Conservation (phyloP, 2,888 invertebrate species). For the Sericinus montela region DNA sequence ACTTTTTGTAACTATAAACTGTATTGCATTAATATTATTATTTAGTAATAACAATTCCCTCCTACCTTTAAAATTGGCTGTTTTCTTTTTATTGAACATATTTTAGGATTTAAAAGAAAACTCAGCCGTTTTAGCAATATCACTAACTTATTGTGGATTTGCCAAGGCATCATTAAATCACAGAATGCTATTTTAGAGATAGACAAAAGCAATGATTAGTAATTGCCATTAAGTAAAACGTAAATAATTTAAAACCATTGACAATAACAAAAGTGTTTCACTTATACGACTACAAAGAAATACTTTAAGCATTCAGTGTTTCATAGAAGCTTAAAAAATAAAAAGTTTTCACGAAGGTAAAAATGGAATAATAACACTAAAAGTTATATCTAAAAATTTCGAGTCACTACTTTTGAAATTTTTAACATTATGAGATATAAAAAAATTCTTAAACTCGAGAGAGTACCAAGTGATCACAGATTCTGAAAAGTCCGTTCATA, state of each 20-base stretch:
- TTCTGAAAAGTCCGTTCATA: conserved; percentile 68
- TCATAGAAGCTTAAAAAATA: conserved; percentile 10
- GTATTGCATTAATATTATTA: conserved; percentile 8
- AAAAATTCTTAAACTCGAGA: conserved; percentile 72
- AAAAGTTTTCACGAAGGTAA: conserved; percentile 34
- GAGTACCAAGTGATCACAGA: conserved; percentile 79
- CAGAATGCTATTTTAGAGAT: conserved; percentile 56
- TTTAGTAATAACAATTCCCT: conserved; percentile 23
- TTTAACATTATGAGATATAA: conserved; percentile 56
- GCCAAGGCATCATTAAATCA: conserved; percentile 64
- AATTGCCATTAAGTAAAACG: conserved; percentile 2
- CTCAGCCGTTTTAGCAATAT: conserved; percentile 40
- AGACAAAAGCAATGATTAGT: conserved; percentile 25
- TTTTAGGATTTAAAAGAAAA: conserved; percentile 34
- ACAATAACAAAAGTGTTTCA: neutral
- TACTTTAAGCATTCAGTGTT: neutral
- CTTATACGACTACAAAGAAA: neutral
- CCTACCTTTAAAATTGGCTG: conserved; percentile 30
- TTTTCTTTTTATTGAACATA: conserved; percentile 34
- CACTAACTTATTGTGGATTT: conserved; percentile 50
- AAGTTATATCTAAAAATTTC: conserved; percentile 52
- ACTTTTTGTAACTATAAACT: conserved; percentile 4
- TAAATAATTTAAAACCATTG: conserved; percentile 20
- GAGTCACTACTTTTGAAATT: conserved; percentile 43
- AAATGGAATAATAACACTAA: conserved; percentile 38